These are phyloP conservation scores for Macaca fascicularis DNA, from an alignment of 2,113 vertebrate species.

Conservation along the genomic window T2T-MFA8v1.1 NC_088380.1:160837001-160837500, in stretches of 20 bases:
- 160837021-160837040: not conserved
- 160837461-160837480: not conserved
- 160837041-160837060: not conserved
- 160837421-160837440: not conserved
- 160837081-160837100: not conserved
- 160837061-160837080: not conserved
- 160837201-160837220: not conserved
- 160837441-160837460: not conserved
- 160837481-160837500: not conserved
- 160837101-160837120: not conserved
- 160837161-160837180: not conserved
- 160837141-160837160: not conserved
- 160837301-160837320: slow-evolving; percentile 2
- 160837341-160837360: slow-evolving; percentile 25
- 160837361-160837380: not conserved
- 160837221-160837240: not conserved
- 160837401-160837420: not conserved
- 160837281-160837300: not conserved
- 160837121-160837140: not conserved
- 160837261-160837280: not conserved
- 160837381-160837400: not conserved
- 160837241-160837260: not conserved
- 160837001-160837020: not conserved
- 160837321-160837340: not conserved
- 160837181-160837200: not conserved